phyloP scores from a whole-genome alignment of 1,140 invertebrate species.

The Euwallacea fornicatus region DNA sequence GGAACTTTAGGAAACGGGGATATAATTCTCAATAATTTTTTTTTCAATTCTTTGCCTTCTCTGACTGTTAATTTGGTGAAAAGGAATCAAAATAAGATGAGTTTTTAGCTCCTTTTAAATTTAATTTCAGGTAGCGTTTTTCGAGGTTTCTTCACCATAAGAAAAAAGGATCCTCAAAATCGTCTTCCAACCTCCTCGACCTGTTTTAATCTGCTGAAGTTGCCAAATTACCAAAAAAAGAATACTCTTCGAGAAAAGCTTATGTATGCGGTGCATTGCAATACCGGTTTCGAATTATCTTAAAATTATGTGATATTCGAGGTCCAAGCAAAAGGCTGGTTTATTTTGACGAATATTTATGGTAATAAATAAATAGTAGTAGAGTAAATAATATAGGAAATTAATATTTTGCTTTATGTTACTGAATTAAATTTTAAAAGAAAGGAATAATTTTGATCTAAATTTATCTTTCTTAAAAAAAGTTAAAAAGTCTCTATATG shows the following conservation, averaged over 20 bases:
- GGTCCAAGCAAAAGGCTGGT: background rate
- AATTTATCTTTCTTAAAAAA: no score
- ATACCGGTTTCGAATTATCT: slow-evolving; percentile 98
- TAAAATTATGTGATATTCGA: slow-evolving; percentile 56
- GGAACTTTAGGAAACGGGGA: background rate
- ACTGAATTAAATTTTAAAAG: no score
- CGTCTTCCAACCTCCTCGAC: slow-evolving; percentile 97
- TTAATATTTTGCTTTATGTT: no score
- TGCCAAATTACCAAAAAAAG: slow-evolving; percentile 98
- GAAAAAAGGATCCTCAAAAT: slow-evolving; percentile 93
- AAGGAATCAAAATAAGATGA: no score
- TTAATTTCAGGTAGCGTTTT: slow-evolving; percentile 80
- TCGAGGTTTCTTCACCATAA: slow-evolving; percentile 96
- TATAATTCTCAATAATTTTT: background rate
- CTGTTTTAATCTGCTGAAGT: slow-evolving; percentile 97
- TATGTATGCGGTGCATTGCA: slow-evolving; percentile 94
- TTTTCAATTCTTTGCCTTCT: background rate
- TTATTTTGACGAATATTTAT: no score
- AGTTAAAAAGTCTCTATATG: no score
- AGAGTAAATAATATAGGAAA: no score
- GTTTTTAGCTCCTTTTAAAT: no score
- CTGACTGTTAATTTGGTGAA: no score
- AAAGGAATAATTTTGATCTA: no score
- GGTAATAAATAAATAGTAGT: no score
- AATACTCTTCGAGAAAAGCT: slow-evolving; percentile 93